phyloP scores from a whole-genome alignment of 2,888 invertebrate genomes.

The Entomobrya proxima region DNA sequence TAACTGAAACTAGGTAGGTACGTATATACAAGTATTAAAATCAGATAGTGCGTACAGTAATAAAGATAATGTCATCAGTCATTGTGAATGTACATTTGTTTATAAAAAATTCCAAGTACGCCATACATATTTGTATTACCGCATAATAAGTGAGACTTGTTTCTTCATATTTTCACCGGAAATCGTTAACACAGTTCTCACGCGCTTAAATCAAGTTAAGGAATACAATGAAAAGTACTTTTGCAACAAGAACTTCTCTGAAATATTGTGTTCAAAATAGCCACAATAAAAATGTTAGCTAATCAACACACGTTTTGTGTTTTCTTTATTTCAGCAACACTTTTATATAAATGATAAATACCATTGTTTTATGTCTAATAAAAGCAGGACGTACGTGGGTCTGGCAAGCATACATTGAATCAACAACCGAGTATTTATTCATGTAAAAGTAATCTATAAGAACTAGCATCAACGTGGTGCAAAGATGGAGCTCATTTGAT shows the following conservation, averaged over 20 bases:
- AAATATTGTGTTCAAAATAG: background rate
- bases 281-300: background rate
- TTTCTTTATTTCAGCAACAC: background rate
- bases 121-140: background rate
- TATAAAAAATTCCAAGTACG: background rate
- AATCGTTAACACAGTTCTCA: slow-evolving; percentile 67
- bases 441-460: no score
- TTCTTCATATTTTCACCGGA: slow-evolving; percentile 62
- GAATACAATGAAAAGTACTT: background rate
- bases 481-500: background rate
- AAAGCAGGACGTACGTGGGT: background rate
- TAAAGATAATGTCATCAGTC: no score
- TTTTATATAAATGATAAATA: background rate
- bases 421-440: no score
- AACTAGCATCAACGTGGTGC: background rate
- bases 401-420: background rate
- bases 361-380: background rate
- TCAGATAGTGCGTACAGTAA: no score
- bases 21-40: no score
- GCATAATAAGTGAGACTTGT: background rate
- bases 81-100: background rate
- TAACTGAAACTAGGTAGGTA: no score
- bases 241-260: background rate
- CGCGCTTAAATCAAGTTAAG: background rate
- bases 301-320: background rate